phyloP scores from a whole-genome alignment of 2,797 vertebrate genomes.

The Agapornis canus region DNA sequence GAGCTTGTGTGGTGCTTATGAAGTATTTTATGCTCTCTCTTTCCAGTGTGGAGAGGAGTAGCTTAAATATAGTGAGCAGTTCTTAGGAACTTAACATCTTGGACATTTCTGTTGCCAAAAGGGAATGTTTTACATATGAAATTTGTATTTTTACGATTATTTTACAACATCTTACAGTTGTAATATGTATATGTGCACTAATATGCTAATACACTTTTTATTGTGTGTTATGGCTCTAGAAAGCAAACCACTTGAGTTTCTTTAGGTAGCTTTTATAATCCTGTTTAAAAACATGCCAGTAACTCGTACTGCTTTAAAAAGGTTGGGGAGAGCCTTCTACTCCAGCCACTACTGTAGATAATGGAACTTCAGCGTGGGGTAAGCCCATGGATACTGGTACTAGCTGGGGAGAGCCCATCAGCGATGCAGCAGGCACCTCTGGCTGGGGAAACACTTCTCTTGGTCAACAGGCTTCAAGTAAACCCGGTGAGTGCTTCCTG shows the following conservation, averaged over 20 bases:
- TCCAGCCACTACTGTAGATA: slow-evolving; percentile 90
- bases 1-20: neutral
- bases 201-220: fast-evolving
- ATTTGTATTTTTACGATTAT: neutral
- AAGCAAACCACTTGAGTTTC: neutral
- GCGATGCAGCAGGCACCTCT: slow-evolving; percentile 76
- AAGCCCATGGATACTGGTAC: slow-evolving; percentile 88
- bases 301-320: slow-evolving; percentile 70
- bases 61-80: neutral
- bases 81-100: neutral
- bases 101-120: neutral
- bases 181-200: neutral
- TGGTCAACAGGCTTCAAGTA: slow-evolving; percentile 85
- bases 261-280: neutral
- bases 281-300: neutral
- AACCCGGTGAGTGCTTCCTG: slow-evolving; percentile 82
- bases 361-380: slow-evolving; percentile 95
- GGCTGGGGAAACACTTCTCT: slow-evolving; percentile 84
- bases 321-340: slow-evolving; percentile 89
- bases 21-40: neutral
- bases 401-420: slow-evolving; percentile 86
- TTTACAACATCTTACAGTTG: neutral
- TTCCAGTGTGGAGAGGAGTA: neutral
- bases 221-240: neutral
- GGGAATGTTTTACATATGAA: neutral